phyloP scores from a whole-genome alignment of 2,888 invertebrate genomes.

The Hofmannophila pseudospretella region DNA sequence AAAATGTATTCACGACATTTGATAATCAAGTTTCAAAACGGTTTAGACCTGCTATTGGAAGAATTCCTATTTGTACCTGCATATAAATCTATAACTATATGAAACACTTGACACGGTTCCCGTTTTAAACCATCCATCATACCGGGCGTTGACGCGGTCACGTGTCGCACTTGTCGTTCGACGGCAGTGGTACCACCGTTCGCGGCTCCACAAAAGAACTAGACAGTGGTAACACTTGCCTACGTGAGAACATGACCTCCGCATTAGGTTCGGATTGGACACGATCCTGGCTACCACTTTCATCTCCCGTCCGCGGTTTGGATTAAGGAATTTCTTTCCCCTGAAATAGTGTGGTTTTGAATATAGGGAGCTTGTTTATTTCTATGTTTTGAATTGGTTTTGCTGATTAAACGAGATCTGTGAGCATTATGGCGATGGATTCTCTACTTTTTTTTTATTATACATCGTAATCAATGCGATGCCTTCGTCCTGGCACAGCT shows the following conservation, averaged over 20 bases:
- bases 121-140: constrained; percentile 28
- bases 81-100: no score
- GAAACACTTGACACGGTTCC: constrained; percentile 13
- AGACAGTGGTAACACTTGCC: constrained; percentile 11
- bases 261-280: constrained; percentile 13
- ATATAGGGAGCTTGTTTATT: constrained; percentile 5
- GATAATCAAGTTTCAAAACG: no score
- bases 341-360: constrained; percentile 9
- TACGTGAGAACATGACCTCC: constrained; percentile 19
- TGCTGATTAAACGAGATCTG: not conserved
- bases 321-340: constrained; percentile 7
- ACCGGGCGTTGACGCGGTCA: constrained; percentile 22
- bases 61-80: no score
- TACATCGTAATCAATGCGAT: no score
- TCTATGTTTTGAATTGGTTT: constrained; percentile 1
- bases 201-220: constrained; percentile 10
- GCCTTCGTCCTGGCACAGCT: no score
- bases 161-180: constrained; percentile 24
- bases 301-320: constrained; percentile 7
- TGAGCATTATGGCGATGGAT: not conserved
- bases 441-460: no score
- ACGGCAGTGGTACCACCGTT: no score
- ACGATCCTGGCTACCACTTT: constrained; percentile 12
- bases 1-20: no score
- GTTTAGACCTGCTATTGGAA: no score